Conservation (phyloP, 1,140 invertebrate genomes). For the Riptortus pedestris region DNA sequence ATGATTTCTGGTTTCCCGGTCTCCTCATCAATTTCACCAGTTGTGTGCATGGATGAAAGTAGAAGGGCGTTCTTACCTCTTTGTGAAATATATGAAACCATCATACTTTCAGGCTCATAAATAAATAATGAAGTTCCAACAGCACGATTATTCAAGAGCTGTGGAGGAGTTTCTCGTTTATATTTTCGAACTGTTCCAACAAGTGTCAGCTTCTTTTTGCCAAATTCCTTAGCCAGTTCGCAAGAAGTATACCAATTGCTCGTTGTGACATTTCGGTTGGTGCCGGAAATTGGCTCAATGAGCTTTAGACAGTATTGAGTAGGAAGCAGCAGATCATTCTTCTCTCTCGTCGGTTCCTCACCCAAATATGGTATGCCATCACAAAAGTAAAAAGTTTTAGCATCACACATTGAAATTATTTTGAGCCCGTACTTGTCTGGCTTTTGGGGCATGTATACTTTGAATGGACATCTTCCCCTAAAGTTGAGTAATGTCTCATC, state of each 20-base stretch:
- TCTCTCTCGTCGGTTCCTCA: constrained; percentile 1
- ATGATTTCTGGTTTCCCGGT: too few species aligned
- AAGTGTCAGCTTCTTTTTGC: constrained; percentile 32
- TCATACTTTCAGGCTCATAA: neutral
- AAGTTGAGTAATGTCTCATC: constrained; percentile 37
- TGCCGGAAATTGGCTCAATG: constrained; percentile 30
- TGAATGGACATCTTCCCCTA: constrained; percentile 35
- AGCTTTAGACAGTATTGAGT: constrained; percentile 31
- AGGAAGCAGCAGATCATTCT: constrained; percentile 13
- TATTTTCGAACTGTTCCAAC: constrained; percentile 36
- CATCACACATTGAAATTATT: constrained; percentile 18
- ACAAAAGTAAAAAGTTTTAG: constrained; percentile 16
- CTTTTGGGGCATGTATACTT: constrained; percentile 21
- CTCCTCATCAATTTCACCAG: too few species aligned
- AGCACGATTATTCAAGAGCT: constrained; percentile 12
- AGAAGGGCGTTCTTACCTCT: neutral
- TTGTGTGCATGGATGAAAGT: too few species aligned
- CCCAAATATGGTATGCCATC: constrained; percentile 14
- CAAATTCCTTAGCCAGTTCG: constrained; percentile 31
- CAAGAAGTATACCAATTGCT: constrained; percentile 36
- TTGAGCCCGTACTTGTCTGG: neutral
- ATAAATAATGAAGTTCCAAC: constrained; percentile 7
- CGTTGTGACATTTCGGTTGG: constrained; percentile 34
- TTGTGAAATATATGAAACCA: too few species aligned
- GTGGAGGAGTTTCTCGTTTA: constrained; percentile 24